Conservation (phyloP, 1,140 invertebrate species). For the Diorhabda carinulata region DNA sequence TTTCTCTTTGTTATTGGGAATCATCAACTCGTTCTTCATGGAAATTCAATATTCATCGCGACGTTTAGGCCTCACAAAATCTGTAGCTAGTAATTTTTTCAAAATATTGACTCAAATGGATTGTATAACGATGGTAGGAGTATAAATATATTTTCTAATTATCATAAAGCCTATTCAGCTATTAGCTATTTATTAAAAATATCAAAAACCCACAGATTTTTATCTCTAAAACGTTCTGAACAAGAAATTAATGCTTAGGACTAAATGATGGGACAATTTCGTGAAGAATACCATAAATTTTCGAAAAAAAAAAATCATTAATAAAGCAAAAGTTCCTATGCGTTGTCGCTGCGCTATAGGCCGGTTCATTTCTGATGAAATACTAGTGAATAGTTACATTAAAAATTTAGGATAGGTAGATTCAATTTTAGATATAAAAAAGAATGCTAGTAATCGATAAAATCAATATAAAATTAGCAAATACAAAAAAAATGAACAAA, state of each 20-base stretch:
- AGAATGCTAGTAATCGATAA: neutral
- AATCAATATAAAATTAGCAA: neutral
- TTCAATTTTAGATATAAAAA: too few species aligned
- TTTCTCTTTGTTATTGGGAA: too few species aligned
- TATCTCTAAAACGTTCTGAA: conserved; percentile 29
- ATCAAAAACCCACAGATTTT: conserved; percentile 25
- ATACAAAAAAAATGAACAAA: neutral
- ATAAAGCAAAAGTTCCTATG: conserved; percentile 1
- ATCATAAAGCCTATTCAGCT: conserved; percentile 18
- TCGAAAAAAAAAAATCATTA: conserved; percentile 26
- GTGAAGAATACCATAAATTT: conserved; percentile 29
- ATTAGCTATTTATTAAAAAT: conserved; percentile 26
- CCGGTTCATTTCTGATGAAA: neutral
- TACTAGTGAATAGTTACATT: neutral
- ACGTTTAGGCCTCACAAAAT: too few species aligned
- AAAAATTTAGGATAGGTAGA: too few species aligned
- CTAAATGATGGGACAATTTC: conserved; percentile 37
- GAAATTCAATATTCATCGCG: too few species aligned
- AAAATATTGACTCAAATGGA: too few species aligned
- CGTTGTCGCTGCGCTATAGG: neutral
- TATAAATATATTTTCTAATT: conserved; percentile 17
- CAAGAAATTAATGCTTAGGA: conserved; percentile 30
- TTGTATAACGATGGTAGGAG: neutral
- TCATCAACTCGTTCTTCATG: too few species aligned
- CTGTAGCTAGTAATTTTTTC: too few species aligned